Evolutionary conservation across 37 sponge, comb jelly and placozoan species (phyloP).

Genomic region (Aphrocallistes beatrix): DNA sequence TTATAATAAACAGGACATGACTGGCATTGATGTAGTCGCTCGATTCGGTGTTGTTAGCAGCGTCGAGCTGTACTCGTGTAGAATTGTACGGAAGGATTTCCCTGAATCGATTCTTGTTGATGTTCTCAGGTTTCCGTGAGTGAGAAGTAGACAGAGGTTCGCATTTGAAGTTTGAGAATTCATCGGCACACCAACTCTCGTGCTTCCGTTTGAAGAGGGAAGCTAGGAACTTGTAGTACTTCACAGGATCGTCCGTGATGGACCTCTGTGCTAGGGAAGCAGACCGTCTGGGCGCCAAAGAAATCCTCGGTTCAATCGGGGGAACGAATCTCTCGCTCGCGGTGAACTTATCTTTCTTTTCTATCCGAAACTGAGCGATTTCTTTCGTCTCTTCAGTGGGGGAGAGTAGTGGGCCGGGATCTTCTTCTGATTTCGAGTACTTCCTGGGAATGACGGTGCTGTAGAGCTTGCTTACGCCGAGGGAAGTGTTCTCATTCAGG

Average conservation of each 20-base stretch:
- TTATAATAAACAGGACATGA: slow-evolving; percentile 31
- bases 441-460: not conserved
- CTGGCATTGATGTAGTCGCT: slow-evolving; percentile 92
- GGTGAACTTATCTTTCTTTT: not conserved
- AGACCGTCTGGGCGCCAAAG: not conserved
- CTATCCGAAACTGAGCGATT: not conserved
- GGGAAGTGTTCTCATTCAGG: not conserved
- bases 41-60: slow-evolving; percentile 39
- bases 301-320: not conserved
- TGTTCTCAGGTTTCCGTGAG: slow-evolving; percentile 36
- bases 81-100: slow-evolving; percentile 84
- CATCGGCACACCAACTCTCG: not conserved
- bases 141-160: not conserved
- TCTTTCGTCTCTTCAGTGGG: not conserved
- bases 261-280: not conserved
- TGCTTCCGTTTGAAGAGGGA: slow-evolving; percentile 5
- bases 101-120: slow-evolving; percentile 66
- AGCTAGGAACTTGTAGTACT: slow-evolving; percentile 7
- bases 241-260: not conserved
- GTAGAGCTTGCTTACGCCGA: not conserved
- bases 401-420: not conserved
- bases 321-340: not conserved
- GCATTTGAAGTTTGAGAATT: not conserved
- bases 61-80: slow-evolving; percentile 54
- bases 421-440: not conserved